Conservation (phyloP, 2,888 invertebrate genomes). For the Cataglyphis livida region DNA sequence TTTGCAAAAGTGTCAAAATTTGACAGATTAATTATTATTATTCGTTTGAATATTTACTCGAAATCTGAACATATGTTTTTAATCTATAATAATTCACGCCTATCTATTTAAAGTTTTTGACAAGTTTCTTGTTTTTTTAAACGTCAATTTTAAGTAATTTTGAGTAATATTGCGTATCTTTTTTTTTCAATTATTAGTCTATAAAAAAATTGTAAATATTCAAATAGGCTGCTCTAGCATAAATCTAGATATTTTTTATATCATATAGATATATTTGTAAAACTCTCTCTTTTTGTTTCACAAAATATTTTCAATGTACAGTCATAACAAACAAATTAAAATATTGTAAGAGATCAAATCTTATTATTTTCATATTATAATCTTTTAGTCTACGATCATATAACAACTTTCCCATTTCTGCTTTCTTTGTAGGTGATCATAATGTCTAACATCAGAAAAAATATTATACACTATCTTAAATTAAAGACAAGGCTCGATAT, state of each 20-base stretch:
- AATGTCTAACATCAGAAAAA: neutral
- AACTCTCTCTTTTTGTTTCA: neutral
- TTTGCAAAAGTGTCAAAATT: neutral
- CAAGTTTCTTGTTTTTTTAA: neutral
- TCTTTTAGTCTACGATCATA: neutral
- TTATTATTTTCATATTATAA: neutral
- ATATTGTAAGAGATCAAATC: neutral
- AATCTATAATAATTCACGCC: neutral
- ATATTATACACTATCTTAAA: neutral
- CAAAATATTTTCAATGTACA: neutral
- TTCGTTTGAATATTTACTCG: neutral
- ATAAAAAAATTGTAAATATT: too few relatives aligned
- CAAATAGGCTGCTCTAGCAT: too few relatives aligned
- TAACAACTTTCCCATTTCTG: neutral
- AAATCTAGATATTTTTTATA: too few relatives aligned
- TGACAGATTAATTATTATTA: neutral
- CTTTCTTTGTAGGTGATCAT: neutral
- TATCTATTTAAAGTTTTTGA: neutral
- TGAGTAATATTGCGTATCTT: neutral
- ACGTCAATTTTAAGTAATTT: neutral
- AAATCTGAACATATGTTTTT: neutral
- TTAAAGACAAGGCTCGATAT: neutral
- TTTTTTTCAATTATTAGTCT: too few relatives aligned
- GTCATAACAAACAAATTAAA: neutral
- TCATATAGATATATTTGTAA: too few relatives aligned